These are phyloP conservation scores for Pollachius pollachius DNA, from an alignment of 2,113 vertebrate species.

Conservation along the genomic window DNA sequence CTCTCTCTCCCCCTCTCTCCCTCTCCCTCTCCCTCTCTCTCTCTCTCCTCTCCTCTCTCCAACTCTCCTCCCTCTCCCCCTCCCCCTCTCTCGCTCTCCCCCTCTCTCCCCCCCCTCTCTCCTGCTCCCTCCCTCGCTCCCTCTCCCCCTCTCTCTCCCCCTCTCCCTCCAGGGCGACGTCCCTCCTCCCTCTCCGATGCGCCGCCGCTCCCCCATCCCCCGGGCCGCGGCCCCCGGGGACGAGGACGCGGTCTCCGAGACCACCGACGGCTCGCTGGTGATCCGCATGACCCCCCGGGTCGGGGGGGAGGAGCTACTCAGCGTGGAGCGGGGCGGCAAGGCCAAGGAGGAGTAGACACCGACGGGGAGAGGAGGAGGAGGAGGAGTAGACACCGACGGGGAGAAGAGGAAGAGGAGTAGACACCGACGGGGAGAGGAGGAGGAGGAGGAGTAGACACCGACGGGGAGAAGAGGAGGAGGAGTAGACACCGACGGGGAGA, in stretches of 20 bases:
- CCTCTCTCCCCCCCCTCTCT: not conserved
- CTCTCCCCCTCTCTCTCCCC: not conserved
- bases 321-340: conserved; percentile 60
- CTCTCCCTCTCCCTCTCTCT: conserved; percentile 59
- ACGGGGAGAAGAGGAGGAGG: too few relatives aligned
- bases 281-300: conserved; percentile 67
- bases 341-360: not conserved
- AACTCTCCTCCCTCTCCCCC: conserved; percentile 62
- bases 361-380: conserved; percentile 5
- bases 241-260: conserved; percentile 51
- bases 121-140: not conserved
- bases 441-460: conserved; percentile 7
- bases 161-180: conserved; percentile 28
- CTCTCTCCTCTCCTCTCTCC: conserved; percentile 23
- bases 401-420: too few relatives aligned
- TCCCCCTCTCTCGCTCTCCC: not conserved
- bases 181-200: conserved; percentile 66
- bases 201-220: conserved; percentile 52
- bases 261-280: conserved; percentile 64
- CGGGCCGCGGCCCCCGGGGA: not conserved
- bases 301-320: conserved; percentile 74
- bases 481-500: too few relatives aligned
- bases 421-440: conserved; percentile 1
- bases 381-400: not conserved
- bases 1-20: conserved; percentile 54